A percentile compares a stretch with the other conserved stretches of the same genome.
Conservation (phyloP, 23 tunicate genomes). For the Corella eumyota region DNA sequence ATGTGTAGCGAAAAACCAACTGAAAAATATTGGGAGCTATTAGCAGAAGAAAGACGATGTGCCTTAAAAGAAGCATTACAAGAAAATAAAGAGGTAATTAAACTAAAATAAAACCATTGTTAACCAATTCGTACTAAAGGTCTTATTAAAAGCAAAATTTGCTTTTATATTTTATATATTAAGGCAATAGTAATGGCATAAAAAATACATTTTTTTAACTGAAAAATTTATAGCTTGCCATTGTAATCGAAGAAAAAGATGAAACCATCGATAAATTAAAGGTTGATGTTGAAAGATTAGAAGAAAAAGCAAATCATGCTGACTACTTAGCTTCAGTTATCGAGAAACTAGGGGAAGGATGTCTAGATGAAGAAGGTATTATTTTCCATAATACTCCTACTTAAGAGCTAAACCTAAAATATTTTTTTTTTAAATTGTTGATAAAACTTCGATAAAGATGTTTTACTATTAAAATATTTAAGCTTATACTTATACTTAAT, state of each 20-base stretch:
- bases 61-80: constrained; percentile 48
- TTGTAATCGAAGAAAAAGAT: constrained; percentile 46
- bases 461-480: no score
- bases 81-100: constrained; percentile 61
- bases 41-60: constrained; percentile 77
- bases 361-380: constrained; percentile 10
- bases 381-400: no score
- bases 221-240: constrained; percentile 45
- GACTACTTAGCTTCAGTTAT: constrained; percentile 56
- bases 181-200: no score
- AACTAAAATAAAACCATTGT: no score
- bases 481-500: no score
- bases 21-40: constrained; percentile 80
- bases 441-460: no score
- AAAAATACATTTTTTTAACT: no score
- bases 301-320: constrained; percentile 57
- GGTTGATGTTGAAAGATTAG: constrained; percentile 37
- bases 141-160: no score
- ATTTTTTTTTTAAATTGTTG: no score
- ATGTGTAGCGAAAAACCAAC: constrained; percentile 41
- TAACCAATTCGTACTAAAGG: no score
- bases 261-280: constrained; percentile 26
- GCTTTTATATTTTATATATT: no score
- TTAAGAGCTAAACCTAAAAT: no score
- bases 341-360: constrained; percentile 34